Evolutionary conservation across 2,888 invertebrate genomes (phyloP).

Genomic region (Thelaira solivaga): DNA sequence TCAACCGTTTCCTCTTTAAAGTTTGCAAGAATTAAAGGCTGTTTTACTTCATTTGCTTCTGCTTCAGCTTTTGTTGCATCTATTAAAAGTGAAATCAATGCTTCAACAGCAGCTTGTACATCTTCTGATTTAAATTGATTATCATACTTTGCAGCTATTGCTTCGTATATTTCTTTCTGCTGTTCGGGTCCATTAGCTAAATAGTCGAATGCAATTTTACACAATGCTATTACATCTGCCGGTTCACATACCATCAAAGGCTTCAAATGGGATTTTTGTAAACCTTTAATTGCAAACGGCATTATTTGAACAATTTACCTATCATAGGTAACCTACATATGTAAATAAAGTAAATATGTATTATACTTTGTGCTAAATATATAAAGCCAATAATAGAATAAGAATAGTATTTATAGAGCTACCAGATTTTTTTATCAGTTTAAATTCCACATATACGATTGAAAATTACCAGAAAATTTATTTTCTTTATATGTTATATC

Average conservation of each 20-base stretch:
- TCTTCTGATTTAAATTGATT: constrained; percentile 6
- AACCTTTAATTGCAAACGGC: constrained; percentile 76
- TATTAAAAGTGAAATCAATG: constrained; percentile 84
- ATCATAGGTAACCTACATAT: neutral
- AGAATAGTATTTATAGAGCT: neutral
- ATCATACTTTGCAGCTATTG: constrained; percentile 78
- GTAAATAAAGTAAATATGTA: neutral
- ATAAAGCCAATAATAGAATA: too few relatives aligned
- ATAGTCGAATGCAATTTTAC: constrained; percentile 81
- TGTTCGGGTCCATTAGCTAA: constrained; percentile 81
- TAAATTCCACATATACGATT: too few relatives aligned
- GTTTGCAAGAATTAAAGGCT: constrained; percentile 65
- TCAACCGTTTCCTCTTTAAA: constrained; percentile 70
- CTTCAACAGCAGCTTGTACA: constrained; percentile 81
- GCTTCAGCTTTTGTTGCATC: constrained; percentile 85
- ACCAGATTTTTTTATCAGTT: neutral
- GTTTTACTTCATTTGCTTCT: constrained; percentile 66
- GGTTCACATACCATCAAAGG: constrained; percentile 78
- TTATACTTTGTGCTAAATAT: neutral
- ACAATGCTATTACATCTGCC: constrained; percentile 81
- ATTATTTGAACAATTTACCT: too few relatives aligned
- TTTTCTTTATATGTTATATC: too few relatives aligned
- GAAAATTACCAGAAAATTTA: too few relatives aligned
- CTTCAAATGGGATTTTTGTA: constrained; percentile 80
- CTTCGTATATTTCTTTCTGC: constrained; percentile 75